Conservation (phyloP, 2,113 vertebrate species). For the Piaya cayana region DNA sequence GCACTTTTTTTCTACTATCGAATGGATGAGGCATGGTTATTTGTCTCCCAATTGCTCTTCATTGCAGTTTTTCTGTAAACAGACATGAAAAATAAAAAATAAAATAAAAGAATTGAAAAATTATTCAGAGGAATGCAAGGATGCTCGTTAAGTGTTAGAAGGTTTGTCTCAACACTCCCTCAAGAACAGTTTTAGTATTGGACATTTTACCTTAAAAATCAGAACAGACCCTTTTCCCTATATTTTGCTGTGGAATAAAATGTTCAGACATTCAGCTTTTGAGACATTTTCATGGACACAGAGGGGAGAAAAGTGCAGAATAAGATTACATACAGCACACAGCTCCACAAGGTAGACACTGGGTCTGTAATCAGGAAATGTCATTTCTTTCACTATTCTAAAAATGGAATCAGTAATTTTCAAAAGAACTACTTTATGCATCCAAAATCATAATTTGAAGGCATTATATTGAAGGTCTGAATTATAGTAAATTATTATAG, state of each 20-base stretch:
- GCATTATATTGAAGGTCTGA: background rate
- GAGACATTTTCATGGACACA: background rate
- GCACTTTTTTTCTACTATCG: background rate
- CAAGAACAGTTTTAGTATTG: background rate
- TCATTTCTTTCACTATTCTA: background rate
- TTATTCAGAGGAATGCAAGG: background rate
- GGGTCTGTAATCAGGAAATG: background rate
- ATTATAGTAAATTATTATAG: background rate
- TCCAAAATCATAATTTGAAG: background rate
- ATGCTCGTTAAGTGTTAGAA: background rate
- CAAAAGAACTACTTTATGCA: background rate
- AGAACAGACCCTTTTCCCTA: background rate
- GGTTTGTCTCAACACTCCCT: background rate
- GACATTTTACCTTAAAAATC: background rate
- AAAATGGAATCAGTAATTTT: constrained; percentile 21
- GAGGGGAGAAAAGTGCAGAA: background rate
- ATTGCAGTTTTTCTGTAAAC: background rate
- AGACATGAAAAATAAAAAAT: background rate
- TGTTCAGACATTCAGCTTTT: background rate
- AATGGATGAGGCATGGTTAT: background rate
- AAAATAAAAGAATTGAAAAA: too few species aligned
- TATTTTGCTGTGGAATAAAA: background rate
- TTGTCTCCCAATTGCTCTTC: background rate
- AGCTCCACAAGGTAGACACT: background rate
- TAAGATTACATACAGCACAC: background rate